Base-by-base conservation (phyloP, 2,888 invertebrate genomes). In the Habrosyne pyritoides region DNA sequence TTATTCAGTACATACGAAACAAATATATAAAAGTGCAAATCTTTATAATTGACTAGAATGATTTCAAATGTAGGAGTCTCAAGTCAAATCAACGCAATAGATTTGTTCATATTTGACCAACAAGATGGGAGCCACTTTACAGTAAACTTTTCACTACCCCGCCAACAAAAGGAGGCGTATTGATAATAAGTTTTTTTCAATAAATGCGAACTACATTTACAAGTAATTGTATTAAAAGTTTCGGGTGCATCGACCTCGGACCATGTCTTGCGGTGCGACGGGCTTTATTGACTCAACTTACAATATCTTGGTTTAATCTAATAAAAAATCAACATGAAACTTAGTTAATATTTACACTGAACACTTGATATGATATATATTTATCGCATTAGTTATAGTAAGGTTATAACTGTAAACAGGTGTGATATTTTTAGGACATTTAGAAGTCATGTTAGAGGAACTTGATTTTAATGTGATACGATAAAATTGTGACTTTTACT, bases 291-390 rank as follows among this genome's bases (percentile, higher is more conserved):
- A 77, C 77, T 67, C 59, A 64, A 64, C 54, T 58, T 50, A 64
- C 68, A 76, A 76, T 84, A 86, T 84, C 84, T 67, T 53, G 47
- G 55, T 61, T 67, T 87, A 87, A 90, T 89, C 90, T 84, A 42
- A 77, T 83, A 82, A 85, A 88, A 89, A 90, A 89, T 85, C 85
- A 91, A 91, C 84, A 91, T 66, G 59, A 73, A 67, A 75, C 67
- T 72, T 72, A 66, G 71, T 77, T 74, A 65, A 73, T 90, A 78
- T 91, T 90, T 84, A 75, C 83, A 65, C 73, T 67, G 75, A 71
- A 77, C 91, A 91, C 91, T 91, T 91, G 89, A 91, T 90, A 90
- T 79, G 81, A 81, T 83, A 81, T 84, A 76, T 78, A 74, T 74
- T 79, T 78, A 82, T 79, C 77, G 74, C 76, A 71, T 36, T 63